Conservation (phyloP, 2,113 vertebrate species). For the Centrocercus urophasianus region DNA sequence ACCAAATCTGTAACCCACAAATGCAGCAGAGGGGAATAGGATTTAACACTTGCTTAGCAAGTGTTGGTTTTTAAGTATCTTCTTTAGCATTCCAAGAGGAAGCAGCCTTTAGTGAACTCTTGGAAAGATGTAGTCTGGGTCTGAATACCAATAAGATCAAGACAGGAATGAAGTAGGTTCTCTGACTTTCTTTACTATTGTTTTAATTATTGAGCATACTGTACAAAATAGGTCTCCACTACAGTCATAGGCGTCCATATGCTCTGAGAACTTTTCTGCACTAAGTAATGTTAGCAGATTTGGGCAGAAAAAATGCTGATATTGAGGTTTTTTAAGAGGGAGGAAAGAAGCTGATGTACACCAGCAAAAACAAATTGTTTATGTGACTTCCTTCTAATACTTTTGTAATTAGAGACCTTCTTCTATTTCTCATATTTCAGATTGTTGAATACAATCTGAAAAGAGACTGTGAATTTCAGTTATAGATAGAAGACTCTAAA, state of each 20-base stretch:
- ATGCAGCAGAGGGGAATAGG: background rate
- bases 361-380: background rate
- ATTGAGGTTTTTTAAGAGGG: background rate
- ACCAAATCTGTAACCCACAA: background rate
- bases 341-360: background rate
- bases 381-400: background rate
- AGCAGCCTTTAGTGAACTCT: background rate
- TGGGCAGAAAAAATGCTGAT: background rate
- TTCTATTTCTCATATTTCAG: background rate
- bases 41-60: background rate
- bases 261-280: background rate
- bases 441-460: background rate
- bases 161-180: background rate
- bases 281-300: background rate
- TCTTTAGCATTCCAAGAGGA: background rate
- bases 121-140: fast-evolving
- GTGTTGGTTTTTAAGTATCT: background rate
- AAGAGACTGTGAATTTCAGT: background rate
- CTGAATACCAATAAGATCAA: background rate
- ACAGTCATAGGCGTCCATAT: background rate
- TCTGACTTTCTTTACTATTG: background rate
- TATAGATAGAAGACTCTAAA: background rate
- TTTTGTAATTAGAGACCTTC: background rate
- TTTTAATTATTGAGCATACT: background rate
- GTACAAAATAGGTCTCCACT: background rate